A percentile compares a stretch with the other conserved stretches of the same genome.
phyloP scores from a whole-genome alignment of 1,140 invertebrate genomes.

The Drosophila lowei region DNA sequence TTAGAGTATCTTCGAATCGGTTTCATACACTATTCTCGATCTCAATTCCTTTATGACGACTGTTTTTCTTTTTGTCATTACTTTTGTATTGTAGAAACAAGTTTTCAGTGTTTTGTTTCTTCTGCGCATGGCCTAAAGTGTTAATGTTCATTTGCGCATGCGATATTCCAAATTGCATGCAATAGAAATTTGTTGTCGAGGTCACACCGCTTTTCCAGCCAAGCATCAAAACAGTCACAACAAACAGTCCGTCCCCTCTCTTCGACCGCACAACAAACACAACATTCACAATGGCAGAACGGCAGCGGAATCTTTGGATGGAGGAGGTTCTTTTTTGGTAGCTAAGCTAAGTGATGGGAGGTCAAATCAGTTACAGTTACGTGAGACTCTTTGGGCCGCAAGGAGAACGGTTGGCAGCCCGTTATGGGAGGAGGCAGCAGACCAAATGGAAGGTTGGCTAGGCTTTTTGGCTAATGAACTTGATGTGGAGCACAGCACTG shows the following conservation, averaged over 20 bases:
- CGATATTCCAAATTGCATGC: conserved; percentile 64
- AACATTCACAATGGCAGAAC: conserved; percentile 46
- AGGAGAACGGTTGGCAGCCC: conserved; percentile 41
- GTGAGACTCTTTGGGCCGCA: conserved; percentile 38
- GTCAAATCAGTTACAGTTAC: conserved; percentile 60
- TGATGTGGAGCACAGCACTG: conserved; percentile 31
- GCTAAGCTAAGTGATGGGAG: conserved; percentile 58
- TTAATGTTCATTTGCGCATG: conserved; percentile 75
- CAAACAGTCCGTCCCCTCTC: conserved; percentile 28
- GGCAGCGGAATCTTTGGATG: conserved; percentile 38
- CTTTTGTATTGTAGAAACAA: conserved; percentile 45
- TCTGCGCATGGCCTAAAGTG: conserved; percentile 58
- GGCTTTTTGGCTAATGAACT: conserved; percentile 29
- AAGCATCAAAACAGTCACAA: conserved; percentile 14
- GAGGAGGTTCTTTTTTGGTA: conserved; percentile 52
- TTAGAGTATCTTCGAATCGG: conserved; percentile 1
- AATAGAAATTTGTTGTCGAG: conserved; percentile 65
- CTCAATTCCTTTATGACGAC: not conserved
- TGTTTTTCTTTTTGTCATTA: conserved; percentile 42
- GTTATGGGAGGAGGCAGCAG: conserved; percentile 38
- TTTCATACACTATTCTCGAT: no score
- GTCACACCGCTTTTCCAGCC: conserved; percentile 49
- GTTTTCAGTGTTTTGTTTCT: conserved; percentile 35
- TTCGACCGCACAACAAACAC: conserved; percentile 1
- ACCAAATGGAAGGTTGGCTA: conserved; percentile 48